Evolutionary conservation across 2,888 invertebrate species (phyloP).

Genomic region (Rhaphigaster nebulosa): DNA sequence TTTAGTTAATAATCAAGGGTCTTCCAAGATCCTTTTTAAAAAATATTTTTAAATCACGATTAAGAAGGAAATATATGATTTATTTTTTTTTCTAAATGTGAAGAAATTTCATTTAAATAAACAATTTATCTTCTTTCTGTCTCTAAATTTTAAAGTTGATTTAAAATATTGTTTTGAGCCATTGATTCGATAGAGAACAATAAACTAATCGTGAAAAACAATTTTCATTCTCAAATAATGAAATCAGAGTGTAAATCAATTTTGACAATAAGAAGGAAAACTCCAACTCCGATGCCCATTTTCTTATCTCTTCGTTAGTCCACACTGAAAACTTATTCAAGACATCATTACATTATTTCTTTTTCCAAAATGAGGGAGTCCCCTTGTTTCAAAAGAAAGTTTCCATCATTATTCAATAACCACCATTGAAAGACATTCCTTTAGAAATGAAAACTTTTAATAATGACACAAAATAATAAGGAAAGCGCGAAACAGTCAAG

Average conservation of each 20-base stretch:
- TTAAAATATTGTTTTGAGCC: too few relatives aligned
- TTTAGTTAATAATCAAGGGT: too few relatives aligned
- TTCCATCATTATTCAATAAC: background rate
- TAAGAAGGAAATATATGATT: too few relatives aligned
- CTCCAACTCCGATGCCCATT: background rate
- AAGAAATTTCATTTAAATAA: too few relatives aligned
- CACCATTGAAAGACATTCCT: conserved; percentile 10
- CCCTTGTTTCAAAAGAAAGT: background rate
- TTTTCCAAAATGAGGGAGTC: background rate
- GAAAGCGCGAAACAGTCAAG: background rate
- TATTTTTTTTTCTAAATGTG: too few relatives aligned
- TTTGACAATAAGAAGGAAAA: background rate
- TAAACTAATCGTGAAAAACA: background rate
- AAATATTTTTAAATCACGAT: too few relatives aligned
- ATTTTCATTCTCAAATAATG: background rate
- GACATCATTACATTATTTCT: background rate
- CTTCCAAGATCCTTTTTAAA: too few relatives aligned
- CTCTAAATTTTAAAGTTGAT: too few relatives aligned
- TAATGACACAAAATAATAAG: background rate
- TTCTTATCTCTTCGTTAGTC: background rate
- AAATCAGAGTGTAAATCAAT: background rate
- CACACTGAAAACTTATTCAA: conserved; percentile 21
- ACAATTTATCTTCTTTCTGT: too few relatives aligned
- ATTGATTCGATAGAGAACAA: background rate
- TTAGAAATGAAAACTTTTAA: conserved; percentile 25